Percentiles rank a stretch among this genome's conserved stretches.
These are phyloP conservation scores for Drosophila baimaii DNA, from an alignment of 1,140 invertebrate genomes.

Conservation along the genomic window DNA sequence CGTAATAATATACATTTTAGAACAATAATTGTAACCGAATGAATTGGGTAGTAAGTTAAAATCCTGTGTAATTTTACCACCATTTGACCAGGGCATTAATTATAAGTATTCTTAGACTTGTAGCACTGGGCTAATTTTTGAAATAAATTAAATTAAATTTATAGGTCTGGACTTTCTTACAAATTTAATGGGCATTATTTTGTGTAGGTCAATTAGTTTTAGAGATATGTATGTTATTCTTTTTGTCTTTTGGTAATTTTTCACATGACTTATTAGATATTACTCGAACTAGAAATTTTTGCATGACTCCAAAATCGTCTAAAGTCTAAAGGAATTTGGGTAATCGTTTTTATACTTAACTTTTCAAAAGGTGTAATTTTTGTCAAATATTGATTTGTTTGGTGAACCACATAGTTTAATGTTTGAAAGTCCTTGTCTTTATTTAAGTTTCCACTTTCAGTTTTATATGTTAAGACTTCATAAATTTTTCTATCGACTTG, in stretches of 20 bases:
- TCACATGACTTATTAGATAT: background rate
- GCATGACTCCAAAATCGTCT: slow-evolving; percentile 7
- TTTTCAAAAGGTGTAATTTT: slow-evolving; percentile 29
- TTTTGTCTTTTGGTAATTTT: background rate
- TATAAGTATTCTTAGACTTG: too few species aligned
- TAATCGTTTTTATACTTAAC: slow-evolving; percentile 32
- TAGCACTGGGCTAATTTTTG: too few species aligned
- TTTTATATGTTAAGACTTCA: slow-evolving; percentile 36
- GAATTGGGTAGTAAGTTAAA: too few species aligned
- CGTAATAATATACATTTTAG: too few species aligned
- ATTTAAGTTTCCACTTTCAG: slow-evolving; percentile 1
- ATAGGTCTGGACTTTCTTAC: slow-evolving; percentile 17
- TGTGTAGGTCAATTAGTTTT: slow-evolving; percentile 18
- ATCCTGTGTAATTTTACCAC: too few species aligned
- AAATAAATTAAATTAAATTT: too few species aligned
- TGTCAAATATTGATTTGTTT: slow-evolving; percentile 27
- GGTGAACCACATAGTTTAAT: slow-evolving; percentile 28
- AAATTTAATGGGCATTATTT: slow-evolving; percentile 24
- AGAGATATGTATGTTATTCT: slow-evolving; percentile 2
- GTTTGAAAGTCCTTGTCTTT: slow-evolving; percentile 4
- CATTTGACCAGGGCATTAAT: too few species aligned
- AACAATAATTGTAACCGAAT: too few species aligned
- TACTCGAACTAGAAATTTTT: slow-evolving; percentile 28
- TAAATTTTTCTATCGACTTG: slow-evolving; percentile 37
- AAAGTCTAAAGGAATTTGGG: slow-evolving; percentile 37